Evolutionary conservation across 2,888 invertebrate species (phyloP).

Genomic region (Xestia xanthographa): DNA sequence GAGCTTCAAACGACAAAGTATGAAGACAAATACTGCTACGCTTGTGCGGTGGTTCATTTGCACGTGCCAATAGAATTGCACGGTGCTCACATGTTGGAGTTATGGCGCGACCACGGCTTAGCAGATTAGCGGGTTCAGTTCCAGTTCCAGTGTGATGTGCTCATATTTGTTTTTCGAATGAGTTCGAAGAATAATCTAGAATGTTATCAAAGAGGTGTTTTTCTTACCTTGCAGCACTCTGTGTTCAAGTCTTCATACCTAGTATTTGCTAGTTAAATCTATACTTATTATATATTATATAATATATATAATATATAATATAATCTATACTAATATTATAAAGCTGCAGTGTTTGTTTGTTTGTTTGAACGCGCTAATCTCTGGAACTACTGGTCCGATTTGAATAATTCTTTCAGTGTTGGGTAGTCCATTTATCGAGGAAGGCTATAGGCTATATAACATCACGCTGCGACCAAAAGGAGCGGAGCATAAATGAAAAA

Average conservation of each 20-base stretch:
- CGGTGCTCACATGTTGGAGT: constrained; percentile 75
- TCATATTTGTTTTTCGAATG: constrained; percentile 35
- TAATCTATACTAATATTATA: too few relatives aligned
- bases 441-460: too few relatives aligned
- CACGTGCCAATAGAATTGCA: constrained; percentile 81
- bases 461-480: too few relatives aligned
- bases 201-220: background rate
- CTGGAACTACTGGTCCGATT: too few relatives aligned
- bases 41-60: constrained; percentile 81
- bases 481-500: too few relatives aligned
- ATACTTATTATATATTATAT: too few relatives aligned
- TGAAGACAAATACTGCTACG: constrained; percentile 83
- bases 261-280: background rate
- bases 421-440: too few relatives aligned
- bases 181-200: background rate
- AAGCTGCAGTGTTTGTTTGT: too few relatives aligned
- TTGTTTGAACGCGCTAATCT: too few relatives aligned
- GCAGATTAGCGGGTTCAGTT: constrained; percentile 55
- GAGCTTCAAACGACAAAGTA: constrained; percentile 86
- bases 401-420: too few relatives aligned
- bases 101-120: constrained; percentile 64
- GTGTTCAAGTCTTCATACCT: background rate
- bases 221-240: background rate
- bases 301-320: too few relatives aligned
- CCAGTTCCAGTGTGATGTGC: background rate